Evolutionary conservation across 2,797 vertebrate genomes (phyloP), one percentile per base, ranked within the genome.

Genomic region (Tachyglossus aculeatus): DNA sequence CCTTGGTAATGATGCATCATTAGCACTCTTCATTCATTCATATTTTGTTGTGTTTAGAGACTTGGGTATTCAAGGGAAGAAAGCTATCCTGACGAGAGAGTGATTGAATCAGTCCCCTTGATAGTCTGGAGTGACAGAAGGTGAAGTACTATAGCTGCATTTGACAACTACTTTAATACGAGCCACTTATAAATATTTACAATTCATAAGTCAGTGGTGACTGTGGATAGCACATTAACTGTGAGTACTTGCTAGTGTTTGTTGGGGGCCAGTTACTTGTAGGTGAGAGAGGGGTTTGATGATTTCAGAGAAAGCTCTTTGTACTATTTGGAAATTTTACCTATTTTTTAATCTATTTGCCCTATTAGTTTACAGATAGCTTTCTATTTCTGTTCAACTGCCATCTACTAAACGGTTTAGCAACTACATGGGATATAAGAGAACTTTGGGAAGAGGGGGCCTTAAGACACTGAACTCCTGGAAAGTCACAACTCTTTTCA

Each of bases 111-210:
- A 77, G 80, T 60, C 85, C 88, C 84, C 91, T 90, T 86, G 88
- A 88, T 90, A 88, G 76, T 50, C 82, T 25, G 61, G 71, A 90
- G 83, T 90, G 88, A 87, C 89, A 90, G 81, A 88, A 90, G 86
- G 86, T 90, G 88, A 93, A 89, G 83, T 85, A 78, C 70, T 74
- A 41, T 80, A 85, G 71, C 84, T 86, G 69, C 69, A 80, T 86
- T 77, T 89, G 88, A 88, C 88, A 90, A 91, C 78, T 88, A 90
- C 83, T 89, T 93, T 91, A 92, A 88, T 92, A 89, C 74, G 83
- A 92, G 67, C 77, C 86, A 84, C 86, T 92, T 90, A 92, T 91
- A 91, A 92, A 92, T 93, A 92, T 91, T 92, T 92, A 93, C 90
- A 84, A 86, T 87, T 88, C 81, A 80, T 83, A 90, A 88, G 74